Conservation (phyloP, 2,888 invertebrate genomes). For the Heterodera filipjevi region DNA sequence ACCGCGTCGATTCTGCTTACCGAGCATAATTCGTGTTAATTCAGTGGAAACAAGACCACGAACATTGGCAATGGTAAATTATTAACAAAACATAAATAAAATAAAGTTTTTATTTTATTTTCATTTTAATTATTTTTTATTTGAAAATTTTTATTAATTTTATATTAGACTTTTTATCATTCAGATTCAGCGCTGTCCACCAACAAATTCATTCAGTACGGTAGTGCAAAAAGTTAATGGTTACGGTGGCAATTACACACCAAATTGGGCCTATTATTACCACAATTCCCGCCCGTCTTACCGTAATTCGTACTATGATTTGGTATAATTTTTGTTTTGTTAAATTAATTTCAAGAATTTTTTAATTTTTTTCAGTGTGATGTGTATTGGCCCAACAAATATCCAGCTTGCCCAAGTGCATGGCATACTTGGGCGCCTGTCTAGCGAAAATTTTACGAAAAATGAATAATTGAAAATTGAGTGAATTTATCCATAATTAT, state of each 20-base stretch:
- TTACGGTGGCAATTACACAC: constrained; percentile 18
- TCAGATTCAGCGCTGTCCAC: constrained; percentile 8
- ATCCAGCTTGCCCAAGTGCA: background rate
- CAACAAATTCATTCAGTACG: background rate
- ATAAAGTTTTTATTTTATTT: background rate
- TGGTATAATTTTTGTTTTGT: background rate
- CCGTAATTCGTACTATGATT: background rate
- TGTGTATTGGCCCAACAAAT: constrained; percentile 4
- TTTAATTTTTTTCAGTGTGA: background rate
- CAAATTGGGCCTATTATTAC: constrained; percentile 23
- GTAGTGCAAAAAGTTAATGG: constrained; percentile 11
- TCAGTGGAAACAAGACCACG: constrained; percentile 13
- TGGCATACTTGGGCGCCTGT: background rate
- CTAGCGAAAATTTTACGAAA: background rate
- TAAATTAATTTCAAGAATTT: background rate
- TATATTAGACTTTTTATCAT: background rate
- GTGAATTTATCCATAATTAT: no score
- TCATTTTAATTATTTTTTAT: background rate
- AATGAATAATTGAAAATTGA: no score
- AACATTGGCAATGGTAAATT: constrained; percentile 22
- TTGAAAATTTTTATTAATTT: background rate
- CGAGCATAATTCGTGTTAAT: constrained; percentile 19
- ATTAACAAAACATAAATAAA: background rate
- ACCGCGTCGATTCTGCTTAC: constrained; percentile 21
- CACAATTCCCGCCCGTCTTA: constrained; percentile 1